These are phyloP conservation scores for Ostrea edulis DNA, from an alignment of 1,140 invertebrate species.

Conservation along the genomic window DNA sequence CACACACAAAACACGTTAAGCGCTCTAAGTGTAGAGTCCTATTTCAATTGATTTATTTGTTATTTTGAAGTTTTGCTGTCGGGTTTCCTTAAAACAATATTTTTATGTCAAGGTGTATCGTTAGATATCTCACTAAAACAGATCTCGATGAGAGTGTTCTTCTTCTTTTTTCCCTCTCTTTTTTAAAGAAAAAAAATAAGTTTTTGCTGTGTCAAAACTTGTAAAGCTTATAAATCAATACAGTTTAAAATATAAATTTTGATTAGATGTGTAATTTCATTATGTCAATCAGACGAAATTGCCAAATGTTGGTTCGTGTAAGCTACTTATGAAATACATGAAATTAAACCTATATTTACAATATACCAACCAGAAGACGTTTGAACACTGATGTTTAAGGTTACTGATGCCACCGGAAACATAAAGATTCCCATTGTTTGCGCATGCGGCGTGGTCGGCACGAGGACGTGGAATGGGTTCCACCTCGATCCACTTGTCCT, in stretches of 20 bases:
- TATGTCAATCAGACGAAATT: no score
- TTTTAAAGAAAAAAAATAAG: no score
- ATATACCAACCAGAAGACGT: slow-evolving; percentile 69
- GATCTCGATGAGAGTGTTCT: no score
- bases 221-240: no score
- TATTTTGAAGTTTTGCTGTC: slow-evolving; percentile 16
- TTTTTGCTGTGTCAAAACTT: no score
- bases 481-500: slow-evolving; percentile 67
- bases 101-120: background rate
- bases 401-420: slow-evolving; percentile 73
- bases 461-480: slow-evolving; percentile 65
- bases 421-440: slow-evolving; percentile 64
- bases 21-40: background rate
- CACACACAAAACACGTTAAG: background rate
- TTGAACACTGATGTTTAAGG: slow-evolving; percentile 71
- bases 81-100: background rate
- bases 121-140: background rate
- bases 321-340: no score
- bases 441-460: slow-evolving; percentile 73
- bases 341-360: background rate
- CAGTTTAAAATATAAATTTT: no score
- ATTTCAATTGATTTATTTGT: slow-evolving; percentile 27
- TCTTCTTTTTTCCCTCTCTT: no score
- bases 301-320: no score
- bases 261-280: no score